These are phyloP conservation scores for Ctenosaura bakeri DNA, from an alignment of 2,797 vertebrate genomes.

Conservation along the genomic window DNA sequence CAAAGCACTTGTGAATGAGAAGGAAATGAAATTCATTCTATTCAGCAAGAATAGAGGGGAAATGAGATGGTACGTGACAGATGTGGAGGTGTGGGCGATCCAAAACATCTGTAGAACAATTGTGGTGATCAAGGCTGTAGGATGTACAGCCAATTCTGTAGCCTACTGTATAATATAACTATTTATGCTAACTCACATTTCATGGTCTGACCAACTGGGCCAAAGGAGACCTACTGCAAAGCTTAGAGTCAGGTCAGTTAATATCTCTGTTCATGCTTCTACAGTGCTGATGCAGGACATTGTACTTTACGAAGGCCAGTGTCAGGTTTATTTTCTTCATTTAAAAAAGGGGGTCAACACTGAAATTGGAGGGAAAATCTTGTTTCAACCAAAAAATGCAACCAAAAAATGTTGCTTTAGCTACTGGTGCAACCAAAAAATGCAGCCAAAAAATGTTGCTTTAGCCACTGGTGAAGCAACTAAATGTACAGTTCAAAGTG, in stretches of 20 bases:
- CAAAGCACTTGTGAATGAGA: neutral
- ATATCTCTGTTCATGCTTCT: neutral
- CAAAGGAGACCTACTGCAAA: neutral
- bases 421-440: neutral
- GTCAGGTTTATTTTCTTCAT: neutral
- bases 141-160: neutral
- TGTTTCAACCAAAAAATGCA: too few relatives aligned
- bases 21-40: neutral
- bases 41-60: neutral
- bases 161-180: neutral
- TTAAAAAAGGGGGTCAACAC: neutral
- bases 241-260: neutral
- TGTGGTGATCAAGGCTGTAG: neutral
- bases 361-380: neutral
- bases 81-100: neutral
- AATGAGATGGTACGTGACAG: neutral
- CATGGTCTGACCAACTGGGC: neutral
- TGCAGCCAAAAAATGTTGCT: neutral
- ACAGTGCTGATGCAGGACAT: too few relatives aligned
- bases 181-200: neutral
- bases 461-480: neutral
- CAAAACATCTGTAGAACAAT: neutral
- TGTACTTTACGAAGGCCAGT: neutral
- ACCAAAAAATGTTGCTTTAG: conserved; percentile 1
- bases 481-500: neutral